Base-by-base conservation (phyloP, 1,140 invertebrate genomes). In the Acyrthosiphon pisum region DNA sequence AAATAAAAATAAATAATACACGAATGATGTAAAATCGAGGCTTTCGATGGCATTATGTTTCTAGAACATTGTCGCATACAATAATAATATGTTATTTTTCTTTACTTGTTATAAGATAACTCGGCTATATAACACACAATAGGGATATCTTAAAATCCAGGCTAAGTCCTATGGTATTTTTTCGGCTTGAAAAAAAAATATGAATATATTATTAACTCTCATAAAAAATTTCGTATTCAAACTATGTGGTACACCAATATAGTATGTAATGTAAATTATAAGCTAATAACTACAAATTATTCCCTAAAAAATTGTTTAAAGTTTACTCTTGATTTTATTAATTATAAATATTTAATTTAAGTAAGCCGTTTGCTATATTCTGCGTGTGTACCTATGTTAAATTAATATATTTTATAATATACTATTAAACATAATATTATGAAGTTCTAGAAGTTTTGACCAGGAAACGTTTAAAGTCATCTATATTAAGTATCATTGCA, bases 1-100 rank as follows among this genome's bases (percentile, higher is more conserved):
- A 76, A 76, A 76, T 76, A 76, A n/a, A n/a, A 76, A 76, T n/a
- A 76, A 76, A 76, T n/a, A 76, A 76, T 76, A n/a, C 14, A 35
- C 14, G n/a, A n/a, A 76, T 18, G 11, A 18, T 76, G n/a, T 76
- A 6, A 68, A n/a, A 35, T 76, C 60, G n/a, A 76, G n/a, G 14
- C 60, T 76, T n/a, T 18, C 14, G 4, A 76, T n/a, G 18, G 11
- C 1, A 18, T 76, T 76, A 76, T n/a, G n/a, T 76, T 18, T 18
- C 14, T 76, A 35, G 3, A 76, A 76, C 14, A 76, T n/a, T 76
- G 18, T 35, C 18, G 6, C 14, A 18, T 35, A 76, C n/a, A 76
- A 76, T 76, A 76, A 76, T 76, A 76, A 76, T 68, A n/a, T n/a
- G n/a, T 76, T n/a, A n/a, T 76, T 76, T 23, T 76, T 14, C n/a